Evolutionary conservation across 2,888 invertebrate species (phyloP).

Genomic region (Timema podura): DNA sequence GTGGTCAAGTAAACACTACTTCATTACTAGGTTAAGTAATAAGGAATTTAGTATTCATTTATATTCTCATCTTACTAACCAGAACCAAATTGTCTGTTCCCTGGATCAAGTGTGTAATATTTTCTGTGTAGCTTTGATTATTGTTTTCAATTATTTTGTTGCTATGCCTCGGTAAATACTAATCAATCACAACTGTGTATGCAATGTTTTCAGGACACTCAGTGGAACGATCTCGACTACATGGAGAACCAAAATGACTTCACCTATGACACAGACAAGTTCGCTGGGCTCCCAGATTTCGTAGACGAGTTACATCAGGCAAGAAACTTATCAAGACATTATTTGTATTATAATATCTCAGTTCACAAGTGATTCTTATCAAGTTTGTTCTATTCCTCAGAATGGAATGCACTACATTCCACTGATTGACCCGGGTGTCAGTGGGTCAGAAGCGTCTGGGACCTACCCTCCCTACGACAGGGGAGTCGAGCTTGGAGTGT

Average conservation of each 20-base stretch:
- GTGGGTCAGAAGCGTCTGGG: constrained; percentile 61
- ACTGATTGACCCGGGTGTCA: constrained; percentile 72
- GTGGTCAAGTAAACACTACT: too few species aligned
- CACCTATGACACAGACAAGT: constrained; percentile 61
- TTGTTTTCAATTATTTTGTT: too few species aligned
- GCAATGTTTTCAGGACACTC: constrained; percentile 64
- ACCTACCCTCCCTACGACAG: constrained; percentile 72
- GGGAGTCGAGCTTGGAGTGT: constrained; percentile 66
- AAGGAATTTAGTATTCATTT: too few species aligned
- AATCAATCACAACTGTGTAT: too few species aligned
- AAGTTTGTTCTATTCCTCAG: constrained; percentile 32
- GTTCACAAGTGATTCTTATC: background rate
- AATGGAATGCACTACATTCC: constrained; percentile 73
- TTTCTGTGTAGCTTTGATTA: too few species aligned
- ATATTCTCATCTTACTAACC: too few species aligned
- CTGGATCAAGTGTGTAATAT: too few species aligned
- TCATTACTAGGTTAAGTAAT: too few species aligned
- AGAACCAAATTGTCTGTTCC: too few species aligned
- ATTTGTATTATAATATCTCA: background rate
- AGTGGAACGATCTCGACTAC: constrained; percentile 84
- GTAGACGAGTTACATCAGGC: constrained; percentile 61
- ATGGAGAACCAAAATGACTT: constrained; percentile 78
- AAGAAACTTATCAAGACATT: constrained; percentile 25
- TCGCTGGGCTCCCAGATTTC: constrained; percentile 62
- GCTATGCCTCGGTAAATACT: too few species aligned